These are phyloP conservation scores for Pseudobourletiella spinata DNA, from an alignment of 1,140 invertebrate species.

Conservation along the genomic window DNA sequence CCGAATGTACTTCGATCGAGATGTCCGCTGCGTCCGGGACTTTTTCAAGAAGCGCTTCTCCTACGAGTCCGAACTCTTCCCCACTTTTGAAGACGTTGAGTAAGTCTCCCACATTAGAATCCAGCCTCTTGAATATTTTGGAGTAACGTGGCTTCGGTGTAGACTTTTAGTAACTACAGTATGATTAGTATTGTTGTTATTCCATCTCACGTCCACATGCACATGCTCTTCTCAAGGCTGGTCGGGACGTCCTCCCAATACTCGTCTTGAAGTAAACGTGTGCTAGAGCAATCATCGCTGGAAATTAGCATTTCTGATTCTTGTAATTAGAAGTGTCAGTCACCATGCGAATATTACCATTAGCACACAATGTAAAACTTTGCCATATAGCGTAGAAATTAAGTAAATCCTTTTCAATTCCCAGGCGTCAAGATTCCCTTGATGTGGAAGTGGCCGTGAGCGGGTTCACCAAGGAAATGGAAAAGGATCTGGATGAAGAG, in stretches of 20 bases:
- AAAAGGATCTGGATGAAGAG: constrained; percentile 53
- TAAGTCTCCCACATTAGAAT: too few relatives aligned
- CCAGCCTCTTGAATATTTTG: too few relatives aligned
- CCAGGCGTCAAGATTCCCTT: constrained; percentile 65
- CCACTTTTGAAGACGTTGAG: constrained; percentile 70
- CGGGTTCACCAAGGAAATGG: constrained; percentile 77
- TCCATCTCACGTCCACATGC: too few relatives aligned
- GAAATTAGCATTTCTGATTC: background rate
- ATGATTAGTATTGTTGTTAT: too few relatives aligned
- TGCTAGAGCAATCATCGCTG: constrained; percentile 9
- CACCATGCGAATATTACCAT: constrained; percentile 4
- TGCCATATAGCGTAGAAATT: too few relatives aligned
- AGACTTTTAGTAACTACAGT: too few relatives aligned
- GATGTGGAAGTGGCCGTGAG: constrained; percentile 86
- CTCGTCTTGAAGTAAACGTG: constrained; percentile 13
- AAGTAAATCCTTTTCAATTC: too few relatives aligned
- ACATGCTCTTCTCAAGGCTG: constrained; percentile 10
- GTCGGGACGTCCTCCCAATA: background rate
- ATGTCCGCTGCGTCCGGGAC: constrained; percentile 83
- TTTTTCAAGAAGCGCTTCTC: constrained; percentile 88
- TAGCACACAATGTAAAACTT: too few relatives aligned
- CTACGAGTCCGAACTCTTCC: constrained; percentile 82
- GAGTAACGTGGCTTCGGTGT: too few relatives aligned
- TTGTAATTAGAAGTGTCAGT: constrained; percentile 10
- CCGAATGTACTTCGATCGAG: constrained; percentile 85